phyloP scores from a whole-genome alignment of 1,140 invertebrate species.

The Branchinecta lynchi region DNA sequence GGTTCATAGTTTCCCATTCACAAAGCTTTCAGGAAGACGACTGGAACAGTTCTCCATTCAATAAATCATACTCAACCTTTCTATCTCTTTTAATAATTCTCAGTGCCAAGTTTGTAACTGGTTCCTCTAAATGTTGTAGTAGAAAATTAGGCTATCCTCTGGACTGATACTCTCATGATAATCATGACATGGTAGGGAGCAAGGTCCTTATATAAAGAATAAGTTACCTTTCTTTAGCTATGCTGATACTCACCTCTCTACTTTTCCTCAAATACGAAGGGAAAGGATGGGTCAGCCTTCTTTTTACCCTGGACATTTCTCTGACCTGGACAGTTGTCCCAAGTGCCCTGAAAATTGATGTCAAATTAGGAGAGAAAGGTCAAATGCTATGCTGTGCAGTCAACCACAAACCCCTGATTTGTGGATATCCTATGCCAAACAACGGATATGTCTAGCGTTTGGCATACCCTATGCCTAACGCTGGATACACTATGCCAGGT shows the following conservation, averaged over 20 bases:
- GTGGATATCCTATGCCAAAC: no score
- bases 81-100: no score
- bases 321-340: constrained; percentile 11
- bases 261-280: constrained; percentile 18
- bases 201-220: not conserved
- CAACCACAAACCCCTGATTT: no score
- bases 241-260: constrained; percentile 12
- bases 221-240: not conserved
- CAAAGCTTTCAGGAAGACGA: no score
- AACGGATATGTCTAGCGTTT: no score
- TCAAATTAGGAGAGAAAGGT: no score
- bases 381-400: no score
- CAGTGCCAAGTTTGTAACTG: not conserved
- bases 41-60: no score
- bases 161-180: not conserved
- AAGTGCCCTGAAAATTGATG: not conserved
- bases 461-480: no score
- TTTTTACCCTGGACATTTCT: constrained; percentile 21
- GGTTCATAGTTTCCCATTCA: no score
- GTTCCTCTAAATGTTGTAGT: not conserved
- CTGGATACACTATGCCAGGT: no score
- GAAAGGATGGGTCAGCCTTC: constrained; percentile 18
- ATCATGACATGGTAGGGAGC: not conserved
- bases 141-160: not conserved
- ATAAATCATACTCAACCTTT: no score